Evolutionary conservation across 2,113 vertebrate genomes (phyloP).

Genomic region (Geothlypis trichas): DNA sequence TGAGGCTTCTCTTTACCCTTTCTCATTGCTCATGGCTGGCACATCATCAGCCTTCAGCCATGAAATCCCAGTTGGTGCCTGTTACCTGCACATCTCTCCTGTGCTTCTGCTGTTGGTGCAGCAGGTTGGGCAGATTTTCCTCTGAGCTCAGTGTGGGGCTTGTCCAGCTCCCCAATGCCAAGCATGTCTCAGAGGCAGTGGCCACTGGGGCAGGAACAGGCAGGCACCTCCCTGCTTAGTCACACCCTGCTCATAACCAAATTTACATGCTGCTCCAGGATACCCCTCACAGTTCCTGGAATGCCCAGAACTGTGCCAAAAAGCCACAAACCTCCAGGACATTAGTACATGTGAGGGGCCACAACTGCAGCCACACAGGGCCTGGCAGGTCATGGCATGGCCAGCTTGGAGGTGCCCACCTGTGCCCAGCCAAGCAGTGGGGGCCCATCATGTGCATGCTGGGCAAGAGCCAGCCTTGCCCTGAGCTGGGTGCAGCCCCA

Average conservation of each 20-base stretch:
- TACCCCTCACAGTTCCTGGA: background rate
- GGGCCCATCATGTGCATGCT: background rate
- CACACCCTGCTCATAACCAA: background rate
- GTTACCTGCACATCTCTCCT: background rate
- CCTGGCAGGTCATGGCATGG: accelerated
- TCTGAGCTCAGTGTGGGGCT: background rate
- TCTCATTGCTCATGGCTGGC: background rate
- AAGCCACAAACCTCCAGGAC: background rate
- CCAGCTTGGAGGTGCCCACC: background rate
- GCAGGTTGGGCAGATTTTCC: background rate
- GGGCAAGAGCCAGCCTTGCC: background rate
- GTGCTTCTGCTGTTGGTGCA: accelerated
- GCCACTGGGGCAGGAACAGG: background rate
- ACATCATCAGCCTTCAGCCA: background rate
- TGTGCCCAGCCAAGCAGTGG: background rate
- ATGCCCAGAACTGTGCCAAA: background rate
- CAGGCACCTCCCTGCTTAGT: background rate
- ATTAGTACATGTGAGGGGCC: accelerated
- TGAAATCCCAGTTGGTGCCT: background rate
- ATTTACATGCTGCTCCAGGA: background rate
- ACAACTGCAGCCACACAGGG: background rate
- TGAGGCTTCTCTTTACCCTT: background rate
- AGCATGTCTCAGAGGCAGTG: background rate
- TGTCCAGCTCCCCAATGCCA: background rate
- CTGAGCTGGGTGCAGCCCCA: constrained; percentile 36